Base-by-base conservation (phyloP, 2,888 invertebrate genomes). In the Drosophila koepferae region DNA sequence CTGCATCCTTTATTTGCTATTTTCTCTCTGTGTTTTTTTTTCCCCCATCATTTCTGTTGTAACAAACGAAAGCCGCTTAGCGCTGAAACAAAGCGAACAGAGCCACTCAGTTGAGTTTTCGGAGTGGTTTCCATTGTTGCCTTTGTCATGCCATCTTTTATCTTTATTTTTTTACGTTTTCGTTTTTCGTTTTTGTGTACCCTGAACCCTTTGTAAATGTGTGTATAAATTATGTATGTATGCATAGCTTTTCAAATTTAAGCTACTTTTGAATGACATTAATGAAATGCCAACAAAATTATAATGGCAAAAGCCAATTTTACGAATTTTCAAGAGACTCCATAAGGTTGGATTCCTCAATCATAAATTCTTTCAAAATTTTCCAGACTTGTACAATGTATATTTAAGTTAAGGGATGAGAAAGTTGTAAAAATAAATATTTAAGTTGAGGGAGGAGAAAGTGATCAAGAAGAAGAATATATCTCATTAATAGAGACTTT, bases 11-110 rank as follows among this genome's bases (percentile, higher is more conserved):
- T 58, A 46, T 69, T 51, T 28, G 28, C 36, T 8, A 41, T 40
- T 55, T 46, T 38, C 40, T 12, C 23, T 6, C 54, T 1, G 14
- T 18, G 5, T 18, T 2, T 40, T 2, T 18, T 10, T 40, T 2
- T 18, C 2, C n/a, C n/a, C 16, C 28, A 16, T 2, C 48, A 28
- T 3, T 48, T 28, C 14, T 1, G 62, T 43, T 20, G 70, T 67
- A 63, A 41, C 78, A 59, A 67, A 59, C 58, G 34, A 67, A 73
- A 73, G 60, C 74, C 63, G 74, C 68, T 68, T 76, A 74, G 63
- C 46, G 61, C 34, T 54, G 40, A 40, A 61, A 74, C 74, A 77
- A 77, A 53, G 54, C 53, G 23, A 14, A 54, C 53, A 49, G 40
- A 54, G 40, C 38, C 44, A 63, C 72, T 74, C 58, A 55, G 44